Evolutionary conservation across 2,113 vertebrate genomes (phyloP), one percentile per base, ranked within the genome.

Genomic region (Talpa occidentalis): DNA sequence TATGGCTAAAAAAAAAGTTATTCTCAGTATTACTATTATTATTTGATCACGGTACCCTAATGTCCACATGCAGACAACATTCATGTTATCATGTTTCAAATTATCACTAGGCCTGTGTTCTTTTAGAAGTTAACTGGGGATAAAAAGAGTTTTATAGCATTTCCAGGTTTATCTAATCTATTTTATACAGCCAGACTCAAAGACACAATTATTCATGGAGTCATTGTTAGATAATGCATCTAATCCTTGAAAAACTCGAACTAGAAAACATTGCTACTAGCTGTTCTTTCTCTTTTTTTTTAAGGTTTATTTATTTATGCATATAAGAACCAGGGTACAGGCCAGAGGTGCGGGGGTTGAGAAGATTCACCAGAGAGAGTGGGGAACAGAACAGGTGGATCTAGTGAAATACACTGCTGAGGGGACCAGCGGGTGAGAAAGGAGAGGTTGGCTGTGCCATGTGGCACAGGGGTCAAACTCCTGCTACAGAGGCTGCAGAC

Each of bases 121-220:
- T 89, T 88, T 72, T n/a, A 11, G 30, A 91, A 70, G 32, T 17
- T 66, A 91, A 59, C 17, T 60, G 14, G 6, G 32, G 6, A n/a
- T 80, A 47, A 87, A 95, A 86, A 86, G 16, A 87, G 21, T 90
- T 90, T 52, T 2, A 9, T 95, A 24, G 80, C 74, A 49, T 16
- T 72, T 79, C 24, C 21, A 62, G 2, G 5, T 73, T 95, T 78
- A 44, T 87, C 59, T 77, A 76, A 73, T 66, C 26, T 93, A 2
- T 30, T 87, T 91, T 70, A 62, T 74, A 21, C 11, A 73, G 5
- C 22, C 59, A n/a, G 54, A 56, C 4, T 70, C n/a, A 91, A 93
- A n/a, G 4, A 66, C 49, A 92, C 24, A 74, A 19, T 40, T 80
- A 35, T 69, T 91, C 26, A 77, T 70, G 17, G 21, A 60, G 22